Evolutionary conservation across 2,888 invertebrate genomes (phyloP).

Genomic region (Noctuana brunneofusca): DNA sequence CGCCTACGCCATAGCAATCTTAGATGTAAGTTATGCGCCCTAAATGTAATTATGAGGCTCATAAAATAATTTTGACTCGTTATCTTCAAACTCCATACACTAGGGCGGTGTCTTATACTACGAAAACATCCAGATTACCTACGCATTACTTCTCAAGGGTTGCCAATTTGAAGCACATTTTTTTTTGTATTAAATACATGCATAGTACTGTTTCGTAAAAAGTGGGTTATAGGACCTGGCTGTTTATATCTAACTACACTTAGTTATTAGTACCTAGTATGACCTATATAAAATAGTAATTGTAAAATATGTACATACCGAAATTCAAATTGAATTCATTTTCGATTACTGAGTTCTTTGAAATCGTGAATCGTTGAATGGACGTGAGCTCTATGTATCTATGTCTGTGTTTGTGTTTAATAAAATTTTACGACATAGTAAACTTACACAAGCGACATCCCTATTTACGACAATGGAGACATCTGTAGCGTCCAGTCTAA

Average conservation of each 20-base stretch:
- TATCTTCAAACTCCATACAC: conserved; percentile 29
- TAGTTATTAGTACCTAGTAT: too few species aligned
- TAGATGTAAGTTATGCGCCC: conserved; percentile 27
- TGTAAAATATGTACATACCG: too few species aligned
- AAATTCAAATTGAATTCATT: too few species aligned
- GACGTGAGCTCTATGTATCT: too few species aligned
- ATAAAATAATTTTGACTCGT: conserved; percentile 33
- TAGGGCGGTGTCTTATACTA: conserved; percentile 3
- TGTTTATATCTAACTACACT: too few species aligned
- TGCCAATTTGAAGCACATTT: background rate
- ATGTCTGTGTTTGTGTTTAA: background rate
- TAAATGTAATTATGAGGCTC: conserved; percentile 29
- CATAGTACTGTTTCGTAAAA: too few species aligned
- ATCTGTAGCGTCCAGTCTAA: conserved; percentile 50
- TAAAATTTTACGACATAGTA: background rate
- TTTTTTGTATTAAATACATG: too few species aligned
- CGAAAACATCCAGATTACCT: conserved; percentile 1
- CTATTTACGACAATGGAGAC: conserved; percentile 49
- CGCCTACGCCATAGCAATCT: conserved; percentile 27
- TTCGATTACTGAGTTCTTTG: too few species aligned
- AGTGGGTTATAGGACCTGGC: too few species aligned
- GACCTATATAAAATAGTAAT: too few species aligned
- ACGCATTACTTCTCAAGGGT: conserved; percentile 22
- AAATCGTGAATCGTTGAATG: too few species aligned
- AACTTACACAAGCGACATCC: conserved; percentile 1